A percentile compares a stretch with the other conserved stretches of the same genome.
These are phyloP conservation scores for Agonum fuliginosum DNA, from an alignment of 2,888 invertebrate genomes.

Conservation along the genomic window DNA sequence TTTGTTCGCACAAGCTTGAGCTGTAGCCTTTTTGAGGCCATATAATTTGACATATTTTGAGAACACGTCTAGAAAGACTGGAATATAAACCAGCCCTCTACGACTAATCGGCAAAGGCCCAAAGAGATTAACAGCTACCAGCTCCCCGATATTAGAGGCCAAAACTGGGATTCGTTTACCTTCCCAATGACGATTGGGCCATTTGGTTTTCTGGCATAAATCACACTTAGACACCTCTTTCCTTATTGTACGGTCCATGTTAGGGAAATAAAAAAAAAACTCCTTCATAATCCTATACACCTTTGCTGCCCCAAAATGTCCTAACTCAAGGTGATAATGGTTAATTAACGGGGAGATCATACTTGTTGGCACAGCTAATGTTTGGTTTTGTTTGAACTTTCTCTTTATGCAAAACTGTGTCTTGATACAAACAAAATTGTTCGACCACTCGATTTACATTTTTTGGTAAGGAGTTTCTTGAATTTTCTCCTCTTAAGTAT, in stretches of 20 bases:
- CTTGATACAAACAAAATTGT: too few relatives aligned
- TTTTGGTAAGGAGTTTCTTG: too few relatives aligned
- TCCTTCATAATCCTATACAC: constrained; percentile 29
- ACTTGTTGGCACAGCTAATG: neutral
- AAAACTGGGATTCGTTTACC: neutral
- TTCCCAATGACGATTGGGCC: neutral
- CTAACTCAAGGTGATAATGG: constrained; percentile 37
- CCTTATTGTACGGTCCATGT: neutral
- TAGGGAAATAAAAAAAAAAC: neutral
- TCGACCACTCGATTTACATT: too few relatives aligned
- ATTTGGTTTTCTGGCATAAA: constrained; percentile 12
- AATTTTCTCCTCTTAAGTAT: too few relatives aligned
- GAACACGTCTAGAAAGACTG: constrained; percentile 52
- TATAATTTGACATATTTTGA: constrained; percentile 55
- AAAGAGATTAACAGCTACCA: constrained; percentile 43
- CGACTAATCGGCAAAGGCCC: constrained; percentile 40
- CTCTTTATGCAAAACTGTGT: too few relatives aligned
- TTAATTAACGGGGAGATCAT: neutral
- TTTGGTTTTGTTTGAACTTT: too few relatives aligned
- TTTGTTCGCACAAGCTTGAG: neutral
- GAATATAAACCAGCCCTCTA: constrained; percentile 30
- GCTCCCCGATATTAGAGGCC: neutral
- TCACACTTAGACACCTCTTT: neutral
- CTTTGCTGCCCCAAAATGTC: constrained; percentile 57
- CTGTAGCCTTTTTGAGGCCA: constrained; percentile 39